Evolutionary conservation across 2,113 vertebrate species (phyloP).

Genomic region (Isurus oxyrinchus): DNA sequence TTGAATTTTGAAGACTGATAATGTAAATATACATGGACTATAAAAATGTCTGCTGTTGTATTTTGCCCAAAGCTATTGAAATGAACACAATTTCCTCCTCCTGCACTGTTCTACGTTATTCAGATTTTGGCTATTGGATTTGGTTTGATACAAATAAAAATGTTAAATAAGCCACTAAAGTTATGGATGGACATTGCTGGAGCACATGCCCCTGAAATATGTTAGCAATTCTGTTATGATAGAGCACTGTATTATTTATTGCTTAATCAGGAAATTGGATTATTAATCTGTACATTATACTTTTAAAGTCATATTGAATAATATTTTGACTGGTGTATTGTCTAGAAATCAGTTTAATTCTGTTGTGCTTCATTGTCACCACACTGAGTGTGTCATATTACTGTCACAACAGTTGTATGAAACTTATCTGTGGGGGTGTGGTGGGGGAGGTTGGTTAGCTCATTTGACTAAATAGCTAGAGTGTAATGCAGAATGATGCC

Average conservation of each 20-base stretch:
- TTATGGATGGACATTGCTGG: not conserved
- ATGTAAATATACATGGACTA: not conserved
- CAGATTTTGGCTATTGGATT: not conserved
- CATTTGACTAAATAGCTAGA: not conserved
- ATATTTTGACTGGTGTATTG: not conserved
- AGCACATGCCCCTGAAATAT: constrained; percentile 2
- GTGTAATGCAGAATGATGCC: not conserved
- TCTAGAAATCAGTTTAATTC: not conserved
- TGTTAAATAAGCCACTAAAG: not conserved
- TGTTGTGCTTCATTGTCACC: not conserved
- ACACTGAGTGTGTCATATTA: not conserved
- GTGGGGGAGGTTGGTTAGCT: not conserved
- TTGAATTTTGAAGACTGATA: not conserved
- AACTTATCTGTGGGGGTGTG: not conserved
- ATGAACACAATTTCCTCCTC: not conserved
- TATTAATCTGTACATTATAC: not conserved
- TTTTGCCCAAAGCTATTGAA: not conserved
- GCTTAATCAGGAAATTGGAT: not conserved
- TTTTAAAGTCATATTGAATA: not conserved
- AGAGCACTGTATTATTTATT: not conserved
- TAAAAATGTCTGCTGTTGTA: not conserved
- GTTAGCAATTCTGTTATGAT: not conserved
- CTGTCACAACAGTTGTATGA: not conserved
- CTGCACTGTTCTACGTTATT: not conserved
- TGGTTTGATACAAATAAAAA: not conserved